Evolutionary conservation across 2,113 vertebrate species (phyloP).

Genomic region (Brienomyrus brachyistius): DNA sequence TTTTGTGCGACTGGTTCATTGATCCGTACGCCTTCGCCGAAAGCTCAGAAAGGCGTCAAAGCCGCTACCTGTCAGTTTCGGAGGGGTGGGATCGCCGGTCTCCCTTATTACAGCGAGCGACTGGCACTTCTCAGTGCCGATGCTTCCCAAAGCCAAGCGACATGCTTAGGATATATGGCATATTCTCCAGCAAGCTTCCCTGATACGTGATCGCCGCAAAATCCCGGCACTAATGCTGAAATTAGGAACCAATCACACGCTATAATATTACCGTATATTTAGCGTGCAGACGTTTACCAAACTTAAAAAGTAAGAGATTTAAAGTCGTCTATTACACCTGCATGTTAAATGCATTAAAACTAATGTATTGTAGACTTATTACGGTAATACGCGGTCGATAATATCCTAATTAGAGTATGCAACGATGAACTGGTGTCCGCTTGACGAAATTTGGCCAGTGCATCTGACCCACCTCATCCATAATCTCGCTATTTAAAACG

Average conservation of each 20-base stretch:
- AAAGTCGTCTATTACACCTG: neutral
- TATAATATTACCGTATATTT: neutral
- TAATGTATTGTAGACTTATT: neutral
- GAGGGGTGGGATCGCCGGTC: constrained; percentile 4
- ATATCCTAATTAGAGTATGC: neutral
- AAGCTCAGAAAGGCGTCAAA: neutral
- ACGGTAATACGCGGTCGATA: neutral
- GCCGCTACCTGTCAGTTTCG: constrained; percentile 22
- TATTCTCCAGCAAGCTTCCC: neutral
- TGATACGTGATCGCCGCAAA: neutral
- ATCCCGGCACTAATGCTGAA: neutral
- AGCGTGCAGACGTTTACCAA: neutral
- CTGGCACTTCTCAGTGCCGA: neutral
- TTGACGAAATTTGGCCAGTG: neutral
- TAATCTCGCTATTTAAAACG: neutral
- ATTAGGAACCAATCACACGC: neutral
- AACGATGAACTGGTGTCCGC: neutral
- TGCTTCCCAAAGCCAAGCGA: neutral
- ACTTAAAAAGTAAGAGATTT: neutral
- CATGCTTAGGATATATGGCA: neutral
- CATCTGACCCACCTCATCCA: neutral
- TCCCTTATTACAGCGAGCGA: neutral
- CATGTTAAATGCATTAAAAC: neutral
- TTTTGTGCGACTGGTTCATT: constrained; percentile 38
- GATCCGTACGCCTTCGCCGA: constrained; percentile 27